Base-by-base conservation (phyloP, 2,888 invertebrate species). In the Pocota personata region DNA sequence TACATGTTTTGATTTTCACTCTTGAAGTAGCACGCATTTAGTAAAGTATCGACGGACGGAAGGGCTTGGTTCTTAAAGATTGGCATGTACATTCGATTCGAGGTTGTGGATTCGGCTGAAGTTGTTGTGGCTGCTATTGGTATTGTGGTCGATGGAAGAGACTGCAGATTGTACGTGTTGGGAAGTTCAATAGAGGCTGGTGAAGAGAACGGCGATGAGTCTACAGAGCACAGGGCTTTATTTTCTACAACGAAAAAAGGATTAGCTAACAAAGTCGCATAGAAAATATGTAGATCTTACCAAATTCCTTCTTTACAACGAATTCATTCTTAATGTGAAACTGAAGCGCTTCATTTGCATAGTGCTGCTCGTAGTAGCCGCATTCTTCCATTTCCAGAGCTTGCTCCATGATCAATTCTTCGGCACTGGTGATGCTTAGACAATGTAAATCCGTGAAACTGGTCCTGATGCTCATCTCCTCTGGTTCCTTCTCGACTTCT, bases 321-420 rank as follows among this genome's bases (percentile, higher is more conserved):
- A 90, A 87, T 83, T 92, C 92, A 32, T 89, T 89, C 75, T 91
- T 91, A 2, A 91, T 90, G 83, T 90, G 89, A 66, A 91, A 91
- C 75, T 91, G 90, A 62, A 91, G 78, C 55, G 89, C 89, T 10
- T 91, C 90, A 14, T 89, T 89, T 27, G 91, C 88, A 58, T 91
- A 91, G 0, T 90, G 89, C 0, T 90, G 87, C 67, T 91, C 90
- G 71, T 90, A 91, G 7, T 91, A 87, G 2, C 91, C 91, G 57
- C 90, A 91, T 80, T 92, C 92, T 71, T 92, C 92, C 91, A 92
- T 91, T 87, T 92, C 92, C 7, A 92, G 88, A 0, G 92, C 92
- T 87, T 92, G 92, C 62, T 92, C 92, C 92, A 92, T 92, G 10
- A 92, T 91, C 46, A 92, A 78, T 73, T 92, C 92, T 69, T 92